Evolutionary conservation across 2,888 invertebrate genomes (phyloP), one percentile per base, ranked within the genome.

Genomic region (Drosophila anomelani): DNA sequence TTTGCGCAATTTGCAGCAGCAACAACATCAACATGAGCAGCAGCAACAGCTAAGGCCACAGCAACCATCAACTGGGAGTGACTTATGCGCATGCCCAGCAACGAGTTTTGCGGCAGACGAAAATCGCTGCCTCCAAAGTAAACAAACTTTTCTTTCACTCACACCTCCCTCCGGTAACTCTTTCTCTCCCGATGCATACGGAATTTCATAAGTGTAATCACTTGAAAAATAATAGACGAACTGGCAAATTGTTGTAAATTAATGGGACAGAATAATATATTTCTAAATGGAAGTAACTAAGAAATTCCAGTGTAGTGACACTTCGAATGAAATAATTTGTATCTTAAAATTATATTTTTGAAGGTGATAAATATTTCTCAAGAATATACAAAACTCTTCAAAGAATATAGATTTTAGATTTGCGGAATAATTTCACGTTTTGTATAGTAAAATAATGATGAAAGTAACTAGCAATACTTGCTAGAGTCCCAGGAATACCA

Each of bases 41-140:
- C 49, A 72, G 36, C 57, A n/a, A n/a, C 64, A 51, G 47, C 49
- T 17, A 56, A 41, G 36, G 47, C 49, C 54, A 17, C 39, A 38
- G 41, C 46, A 58, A 46, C 74, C 63, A 47, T 67, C 69, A 41
- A 49, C 56, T 39, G 73, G 79, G 60, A 82, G 88, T 82, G 88
- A 85, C 88, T 88, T 84, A 78, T 82, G 86, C 85, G 75, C 80
- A 88, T 78, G 76, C 83, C 80, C 55, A 66, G 54, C 80, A 79
- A 84, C 81, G 75, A 73, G 81, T 75, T 83, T 75, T 41, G 75
- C 51, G 74, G 75, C 75, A 74, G 49, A 54, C 60, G 56, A 75
- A 77, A 66, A 68, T 64, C 63, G 54, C 49, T 51, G 80, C 70
- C 74, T 68, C 62, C 69, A 76, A 85, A 77, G 80, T 88, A 85